Percentiles rank a stretch among this genome's conserved stretches.
Conservation (phyloP, 2,113 vertebrate species). For the Dryoscopus gambensis region DNA sequence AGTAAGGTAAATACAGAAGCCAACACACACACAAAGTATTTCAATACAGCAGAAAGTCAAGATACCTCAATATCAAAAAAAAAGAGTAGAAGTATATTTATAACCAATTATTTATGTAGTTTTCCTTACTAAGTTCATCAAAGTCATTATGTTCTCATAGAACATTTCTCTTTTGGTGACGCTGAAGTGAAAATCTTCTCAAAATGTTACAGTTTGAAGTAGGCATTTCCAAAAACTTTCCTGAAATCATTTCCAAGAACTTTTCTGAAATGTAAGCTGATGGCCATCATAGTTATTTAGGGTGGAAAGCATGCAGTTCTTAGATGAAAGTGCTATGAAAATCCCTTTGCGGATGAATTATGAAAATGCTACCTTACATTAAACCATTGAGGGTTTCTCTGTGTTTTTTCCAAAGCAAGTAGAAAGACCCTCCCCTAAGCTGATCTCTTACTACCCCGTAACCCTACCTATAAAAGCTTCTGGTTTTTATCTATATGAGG, state of each 20-base stretch:
- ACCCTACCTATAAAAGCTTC: neutral
- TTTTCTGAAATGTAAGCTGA: neutral
- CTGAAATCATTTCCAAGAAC: neutral
- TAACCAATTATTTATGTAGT: neutral
- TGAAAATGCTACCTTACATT: neutral
- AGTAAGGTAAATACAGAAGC: neutral
- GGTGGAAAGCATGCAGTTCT: neutral
- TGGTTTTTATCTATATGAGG: neutral
- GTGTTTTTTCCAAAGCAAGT: neutral
- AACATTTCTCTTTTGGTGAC: neutral
- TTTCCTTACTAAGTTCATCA: neutral
- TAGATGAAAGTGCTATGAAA: neutral
- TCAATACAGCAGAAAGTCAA: neutral
- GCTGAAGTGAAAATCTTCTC: neutral
- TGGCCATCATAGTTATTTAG: neutral
- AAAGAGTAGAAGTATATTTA: neutral
- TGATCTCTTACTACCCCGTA: neutral
- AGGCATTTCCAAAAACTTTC: neutral
- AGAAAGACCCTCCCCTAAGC: neutral
- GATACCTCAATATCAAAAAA: neutral
- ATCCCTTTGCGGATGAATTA: neutral
- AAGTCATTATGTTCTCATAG: neutral
- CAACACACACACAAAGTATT: neutral
- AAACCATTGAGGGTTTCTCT: neutral
- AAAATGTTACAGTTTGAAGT: neutral